Conservation (phyloP, 2,113 vertebrate species). For the Fregata magnificens region DNA sequence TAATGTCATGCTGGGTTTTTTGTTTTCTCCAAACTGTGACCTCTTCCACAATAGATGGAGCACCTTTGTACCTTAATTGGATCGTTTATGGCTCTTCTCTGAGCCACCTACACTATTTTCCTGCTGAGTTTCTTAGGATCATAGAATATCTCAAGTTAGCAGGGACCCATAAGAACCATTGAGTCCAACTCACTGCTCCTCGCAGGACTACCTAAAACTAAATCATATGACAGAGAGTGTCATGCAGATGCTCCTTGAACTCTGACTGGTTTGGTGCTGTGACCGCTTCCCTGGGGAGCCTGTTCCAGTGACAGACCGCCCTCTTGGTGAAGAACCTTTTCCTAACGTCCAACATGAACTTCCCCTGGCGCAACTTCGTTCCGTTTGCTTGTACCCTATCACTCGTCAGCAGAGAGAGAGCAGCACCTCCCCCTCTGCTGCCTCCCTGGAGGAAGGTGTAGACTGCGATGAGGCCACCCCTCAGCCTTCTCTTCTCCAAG, state of each 20-base stretch:
- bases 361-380: not conserved
- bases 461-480: not conserved
- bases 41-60: not conserved
- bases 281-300: not conserved
- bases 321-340: not conserved
- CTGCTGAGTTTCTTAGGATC: not conserved
- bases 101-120: not conserved
- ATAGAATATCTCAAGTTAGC: too few species aligned
- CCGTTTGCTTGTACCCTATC: fast-evolving
- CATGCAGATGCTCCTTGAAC: not conserved
- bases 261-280: not conserved
- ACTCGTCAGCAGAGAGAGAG: not conserved
- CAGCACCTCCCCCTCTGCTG: not conserved
- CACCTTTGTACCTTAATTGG: not conserved
- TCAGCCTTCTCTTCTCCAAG: not conserved
- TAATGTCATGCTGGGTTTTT: not conserved
- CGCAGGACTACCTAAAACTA: not conserved
- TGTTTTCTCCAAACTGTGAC: not conserved
- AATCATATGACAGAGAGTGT: not conserved
- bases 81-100: not conserved
- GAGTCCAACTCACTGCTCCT: not conserved
- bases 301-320: not conserved
- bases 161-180: too few species aligned
- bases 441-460: not conserved
- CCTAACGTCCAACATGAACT: not conserved